phyloP scores from a whole-genome alignment of 2,888 invertebrate species.

The Sarcophaga variegata region DNA sequence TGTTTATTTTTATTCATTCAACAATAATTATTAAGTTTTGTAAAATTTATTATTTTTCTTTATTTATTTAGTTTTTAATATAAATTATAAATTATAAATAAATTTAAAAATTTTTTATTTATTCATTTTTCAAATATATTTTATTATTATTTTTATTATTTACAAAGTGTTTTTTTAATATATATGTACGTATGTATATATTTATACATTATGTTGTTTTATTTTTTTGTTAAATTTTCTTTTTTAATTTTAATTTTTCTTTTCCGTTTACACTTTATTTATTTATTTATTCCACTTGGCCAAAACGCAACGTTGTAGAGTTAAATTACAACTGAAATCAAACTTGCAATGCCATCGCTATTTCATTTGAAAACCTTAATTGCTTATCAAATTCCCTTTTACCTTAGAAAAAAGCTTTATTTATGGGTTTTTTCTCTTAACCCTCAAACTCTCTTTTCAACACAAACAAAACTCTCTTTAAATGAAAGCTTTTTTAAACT shows the following conservation, averaged over 20 bases:
- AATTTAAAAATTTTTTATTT: too few relatives aligned
- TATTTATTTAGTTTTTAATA: too few relatives aligned
- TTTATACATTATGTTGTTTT: neutral
- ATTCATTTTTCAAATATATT: too few relatives aligned
- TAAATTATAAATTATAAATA: too few relatives aligned
- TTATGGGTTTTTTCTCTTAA: neutral
- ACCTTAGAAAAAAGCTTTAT: slow-evolving; percentile 31
- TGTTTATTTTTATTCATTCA: neutral
- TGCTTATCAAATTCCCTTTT: slow-evolving; percentile 24
- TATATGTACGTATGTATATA: too few relatives aligned
- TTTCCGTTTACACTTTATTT: slow-evolving; percentile 1
- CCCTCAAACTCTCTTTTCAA: neutral
- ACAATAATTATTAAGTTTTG: too few relatives aligned
- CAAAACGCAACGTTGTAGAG: slow-evolving; percentile 59
- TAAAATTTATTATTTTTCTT: too few relatives aligned
- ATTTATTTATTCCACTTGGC: neutral
- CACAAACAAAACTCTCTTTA: slow-evolving; percentile 12
- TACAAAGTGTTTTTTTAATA: too few relatives aligned
- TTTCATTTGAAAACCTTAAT: neutral
- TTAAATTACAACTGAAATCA: slow-evolving; percentile 60
- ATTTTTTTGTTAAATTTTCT: slow-evolving; percentile 2
- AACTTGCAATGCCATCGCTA: neutral
- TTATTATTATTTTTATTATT: too few relatives aligned
- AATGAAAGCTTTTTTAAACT: slow-evolving; percentile 23
- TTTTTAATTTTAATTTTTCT: neutral